Percentiles rank a stretch among this genome's conserved stretches.
Conservation (phyloP, 2,888 invertebrate species). For the Phrixothrix hirtus region DNA sequence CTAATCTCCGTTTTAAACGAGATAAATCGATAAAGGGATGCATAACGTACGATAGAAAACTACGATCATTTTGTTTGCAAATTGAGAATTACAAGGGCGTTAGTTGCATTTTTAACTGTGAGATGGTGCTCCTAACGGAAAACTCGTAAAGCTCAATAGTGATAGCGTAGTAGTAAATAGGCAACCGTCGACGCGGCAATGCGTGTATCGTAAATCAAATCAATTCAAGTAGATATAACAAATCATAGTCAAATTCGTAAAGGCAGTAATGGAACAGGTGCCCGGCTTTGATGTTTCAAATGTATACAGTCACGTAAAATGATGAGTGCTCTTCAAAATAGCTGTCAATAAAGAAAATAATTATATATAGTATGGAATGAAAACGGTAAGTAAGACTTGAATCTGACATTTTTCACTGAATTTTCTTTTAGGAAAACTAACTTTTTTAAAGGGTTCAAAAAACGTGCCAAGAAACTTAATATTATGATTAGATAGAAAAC, state of each 20-base stretch:
- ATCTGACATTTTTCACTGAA: not conserved
- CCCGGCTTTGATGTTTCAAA: slow-evolving; percentile 11
- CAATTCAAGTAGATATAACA: slow-evolving; percentile 23
- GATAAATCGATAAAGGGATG: no score
- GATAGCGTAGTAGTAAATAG: slow-evolving; percentile 32
- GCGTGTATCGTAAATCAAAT: slow-evolving; percentile 30
- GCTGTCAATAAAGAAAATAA: slow-evolving; percentile 19
- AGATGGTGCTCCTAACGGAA: slow-evolving; percentile 27
- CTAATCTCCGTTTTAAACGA: no score
- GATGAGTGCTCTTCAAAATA: slow-evolving; percentile 2
- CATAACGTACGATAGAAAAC: not conserved
- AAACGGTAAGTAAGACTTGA: slow-evolving; percentile 17
- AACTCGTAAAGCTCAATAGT: slow-evolving; percentile 35
- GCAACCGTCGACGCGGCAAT: slow-evolving; percentile 32
- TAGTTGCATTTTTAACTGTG: not conserved
- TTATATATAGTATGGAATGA: slow-evolving; percentile 21
- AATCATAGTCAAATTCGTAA: slow-evolving; percentile 13
- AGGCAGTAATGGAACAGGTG: slow-evolving; percentile 23
- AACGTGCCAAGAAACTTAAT: not conserved
- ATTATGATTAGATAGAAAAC: slow-evolving; percentile 4
- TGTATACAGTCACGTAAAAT: slow-evolving; percentile 3
- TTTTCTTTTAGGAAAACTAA: not conserved
- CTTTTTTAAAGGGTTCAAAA: not conserved
- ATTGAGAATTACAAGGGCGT: not conserved
- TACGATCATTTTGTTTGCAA: not conserved